Conservation (phyloP, 2,888 invertebrate species). For the Boloria selene region DNA sequence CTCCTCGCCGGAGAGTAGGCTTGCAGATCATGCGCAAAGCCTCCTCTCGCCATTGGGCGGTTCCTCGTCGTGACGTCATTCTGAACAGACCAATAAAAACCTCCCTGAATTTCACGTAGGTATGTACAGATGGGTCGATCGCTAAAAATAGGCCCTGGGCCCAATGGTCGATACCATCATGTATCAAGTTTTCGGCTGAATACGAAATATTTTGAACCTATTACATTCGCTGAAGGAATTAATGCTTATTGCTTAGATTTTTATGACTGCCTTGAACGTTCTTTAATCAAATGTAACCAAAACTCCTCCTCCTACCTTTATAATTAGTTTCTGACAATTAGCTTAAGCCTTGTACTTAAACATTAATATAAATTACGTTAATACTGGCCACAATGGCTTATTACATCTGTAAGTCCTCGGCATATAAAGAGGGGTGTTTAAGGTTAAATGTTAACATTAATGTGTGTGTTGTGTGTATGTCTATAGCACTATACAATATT, state of each 20-base stretch:
- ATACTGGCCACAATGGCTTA: too few species aligned
- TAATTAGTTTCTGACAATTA: too few species aligned
- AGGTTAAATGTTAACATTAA: background rate
- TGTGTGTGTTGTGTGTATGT: too few species aligned
- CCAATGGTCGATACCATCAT: slow-evolving; percentile 45
- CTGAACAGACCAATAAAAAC: slow-evolving; percentile 57
- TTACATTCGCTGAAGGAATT: slow-evolving; percentile 4
- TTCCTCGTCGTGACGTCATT: slow-evolving; percentile 66
- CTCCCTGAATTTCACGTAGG: slow-evolving; percentile 76
- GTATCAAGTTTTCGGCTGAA: slow-evolving; percentile 23
- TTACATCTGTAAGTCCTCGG: too few species aligned
- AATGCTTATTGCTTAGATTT: background rate
- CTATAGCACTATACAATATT: background rate
- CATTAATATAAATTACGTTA: too few species aligned
- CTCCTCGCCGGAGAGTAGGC: slow-evolving; percentile 57
- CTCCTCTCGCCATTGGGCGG: slow-evolving; percentile 63
- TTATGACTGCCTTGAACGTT: too few species aligned
- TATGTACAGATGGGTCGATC: slow-evolving; percentile 69
- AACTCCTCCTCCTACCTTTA: too few species aligned
- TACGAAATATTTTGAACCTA: background rate
- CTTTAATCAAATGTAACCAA: too few species aligned
- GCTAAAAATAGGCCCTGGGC: slow-evolving; percentile 72
- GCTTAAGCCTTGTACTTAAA: too few species aligned
- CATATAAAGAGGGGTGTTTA: background rate
- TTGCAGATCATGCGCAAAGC: slow-evolving; percentile 66